Conservation (phyloP, 2,113 vertebrate genomes). For the Paraplagusia blochii region DNA sequence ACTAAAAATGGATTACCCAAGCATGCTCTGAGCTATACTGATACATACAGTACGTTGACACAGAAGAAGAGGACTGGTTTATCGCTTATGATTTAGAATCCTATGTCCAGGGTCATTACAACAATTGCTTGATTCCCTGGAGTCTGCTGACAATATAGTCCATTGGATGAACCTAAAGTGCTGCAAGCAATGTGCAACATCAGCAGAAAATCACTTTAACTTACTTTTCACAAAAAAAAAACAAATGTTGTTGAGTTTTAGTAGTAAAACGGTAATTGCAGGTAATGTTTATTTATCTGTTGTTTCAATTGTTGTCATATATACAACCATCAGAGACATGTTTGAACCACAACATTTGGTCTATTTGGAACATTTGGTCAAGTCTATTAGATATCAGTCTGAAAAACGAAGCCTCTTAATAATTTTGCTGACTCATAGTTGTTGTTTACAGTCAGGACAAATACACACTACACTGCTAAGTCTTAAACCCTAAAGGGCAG, state of each 20-base stretch:
- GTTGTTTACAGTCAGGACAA: not conserved
- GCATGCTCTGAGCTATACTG: too few species aligned
- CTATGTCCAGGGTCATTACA: too few species aligned
- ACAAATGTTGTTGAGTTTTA: constrained; percentile 47
- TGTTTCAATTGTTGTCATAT: constrained; percentile 32
- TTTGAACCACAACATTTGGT: constrained; percentile 5
- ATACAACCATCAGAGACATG: constrained; percentile 2
- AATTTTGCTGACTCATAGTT: not conserved
- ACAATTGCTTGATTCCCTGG: too few species aligned
- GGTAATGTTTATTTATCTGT: constrained; percentile 36
- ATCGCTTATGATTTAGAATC: too few species aligned
- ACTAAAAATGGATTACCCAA: too few species aligned
- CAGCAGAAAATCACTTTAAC: too few species aligned
- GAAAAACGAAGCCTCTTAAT: not conserved
- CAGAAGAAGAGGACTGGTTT: too few species aligned
- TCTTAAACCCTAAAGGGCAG: constrained; percentile 2
- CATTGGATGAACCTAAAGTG: too few species aligned
- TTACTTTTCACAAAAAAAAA: constrained; percentile 52
- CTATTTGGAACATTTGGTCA: constrained; percentile 44
- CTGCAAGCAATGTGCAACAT: too few species aligned
- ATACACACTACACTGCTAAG: not conserved
- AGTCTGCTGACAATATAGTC: too few species aligned
- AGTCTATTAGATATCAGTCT: not conserved
- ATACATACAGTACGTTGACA: too few species aligned
- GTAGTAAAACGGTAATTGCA: constrained; percentile 34